Evolutionary conservation across 2,797 vertebrate genomes (phyloP), one percentile per base, ranked within the genome.

Genomic region (Astyanax mexicanus): DNA sequence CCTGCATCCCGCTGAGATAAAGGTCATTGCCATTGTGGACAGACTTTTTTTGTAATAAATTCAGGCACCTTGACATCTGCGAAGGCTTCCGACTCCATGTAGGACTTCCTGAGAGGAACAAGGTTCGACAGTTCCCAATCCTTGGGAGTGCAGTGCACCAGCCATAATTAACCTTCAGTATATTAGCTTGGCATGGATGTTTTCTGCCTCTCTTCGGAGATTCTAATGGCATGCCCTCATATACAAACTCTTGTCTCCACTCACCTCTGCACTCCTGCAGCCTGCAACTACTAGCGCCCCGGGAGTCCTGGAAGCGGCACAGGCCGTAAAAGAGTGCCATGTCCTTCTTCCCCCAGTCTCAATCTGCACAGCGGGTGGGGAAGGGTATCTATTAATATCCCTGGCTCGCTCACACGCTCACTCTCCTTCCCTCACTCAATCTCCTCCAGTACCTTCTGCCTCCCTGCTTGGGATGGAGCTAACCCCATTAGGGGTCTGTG

Each of bases 371-470:
- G 72, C 49, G 69, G 79, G 81, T 76, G 72, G 75, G 69, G 64
- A 81, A 81, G 75, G 79, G 58, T 69, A 66, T 73, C 73, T 81
- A 74, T 79, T 79, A 81, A 83, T 81, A 81, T 51, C 52, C 35
- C 47, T 55, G 23, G 37, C 54, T 55, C 29, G 38, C 37, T 77
- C 35, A 3, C 65, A 7, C 21, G 3, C 23, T 21, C 47, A 15
- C 27, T 44, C 32, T 37, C 29, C 29, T 32, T 32, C 9, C 27
- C 32, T 42, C 12, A 4, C 42, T 51, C 27, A 10, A 21, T 67
- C 51, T 71, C 57, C 8, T 9, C 52, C 10, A 35, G 38, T 40
- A 42, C 21, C 21, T 51, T 69, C 49, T 58, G 21, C 32, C 61
- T 72, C 45, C 19, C 51, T 71, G 52, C 44, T 66, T 60, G 58